Conservation (phyloP, 2,797 vertebrate genomes). For the Acrossocheilus fasciatus region DNA sequence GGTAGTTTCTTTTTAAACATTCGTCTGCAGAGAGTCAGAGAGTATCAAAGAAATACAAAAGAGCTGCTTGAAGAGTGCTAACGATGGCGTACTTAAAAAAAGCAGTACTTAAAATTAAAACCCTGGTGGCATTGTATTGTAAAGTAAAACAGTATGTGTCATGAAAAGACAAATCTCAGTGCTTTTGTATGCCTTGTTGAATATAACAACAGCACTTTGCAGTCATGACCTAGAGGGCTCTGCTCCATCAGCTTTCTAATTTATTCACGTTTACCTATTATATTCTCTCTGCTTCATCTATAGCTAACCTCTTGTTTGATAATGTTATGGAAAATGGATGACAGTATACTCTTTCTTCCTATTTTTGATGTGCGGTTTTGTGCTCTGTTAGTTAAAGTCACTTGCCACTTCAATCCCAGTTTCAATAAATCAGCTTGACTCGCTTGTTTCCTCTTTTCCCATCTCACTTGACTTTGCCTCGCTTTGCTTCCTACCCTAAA, state of each 20-base stretch:
- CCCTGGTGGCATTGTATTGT: not conserved
- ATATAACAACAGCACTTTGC: conserved; percentile 17
- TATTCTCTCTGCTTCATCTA: not conserved
- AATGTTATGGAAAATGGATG: not conserved
- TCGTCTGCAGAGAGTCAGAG: not conserved
- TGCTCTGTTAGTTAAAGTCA: not conserved
- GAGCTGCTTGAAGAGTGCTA: not conserved
- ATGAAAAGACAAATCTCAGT: conserved; percentile 5
- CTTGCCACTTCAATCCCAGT: not conserved
- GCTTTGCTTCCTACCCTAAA: not conserved
- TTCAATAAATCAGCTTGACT: not conserved
- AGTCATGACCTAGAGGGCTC: conserved; percentile 20
- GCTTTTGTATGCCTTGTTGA: conserved; percentile 12
- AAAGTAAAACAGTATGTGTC: not conserved
- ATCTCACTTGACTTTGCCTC: not conserved
- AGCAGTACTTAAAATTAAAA: not conserved
- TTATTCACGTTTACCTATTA: conserved; percentile 23
- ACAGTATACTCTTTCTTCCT: not conserved
- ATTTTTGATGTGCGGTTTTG: not conserved
- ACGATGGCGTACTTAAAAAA: not conserved
- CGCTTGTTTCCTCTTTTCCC: not conserved
- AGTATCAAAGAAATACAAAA: conserved; percentile 19
- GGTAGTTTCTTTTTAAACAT: conserved; percentile 8
- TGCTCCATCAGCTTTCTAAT: conserved; percentile 44
- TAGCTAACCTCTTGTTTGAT: not conserved